Percentiles rank a stretch among this genome's conserved stretches.
Conservation (phyloP, 2,113 vertebrate genomes). For the Megaceryle maxima region DNA sequence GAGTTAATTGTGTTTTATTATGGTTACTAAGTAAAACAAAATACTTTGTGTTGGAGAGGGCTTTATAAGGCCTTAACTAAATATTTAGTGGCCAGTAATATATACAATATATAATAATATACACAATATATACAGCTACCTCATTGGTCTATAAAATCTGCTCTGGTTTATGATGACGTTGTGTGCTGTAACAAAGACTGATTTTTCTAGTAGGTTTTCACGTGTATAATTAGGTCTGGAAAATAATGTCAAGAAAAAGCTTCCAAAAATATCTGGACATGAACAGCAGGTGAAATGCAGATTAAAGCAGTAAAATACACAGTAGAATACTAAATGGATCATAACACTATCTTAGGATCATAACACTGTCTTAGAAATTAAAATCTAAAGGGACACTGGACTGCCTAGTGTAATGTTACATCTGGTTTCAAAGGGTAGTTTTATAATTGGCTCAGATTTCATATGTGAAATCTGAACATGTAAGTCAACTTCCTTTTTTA, state of each 20-base stretch:
- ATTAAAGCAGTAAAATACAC: slow-evolving; percentile 25
- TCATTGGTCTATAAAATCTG: background rate
- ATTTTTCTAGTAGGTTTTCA: background rate
- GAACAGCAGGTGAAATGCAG: slow-evolving; percentile 10
- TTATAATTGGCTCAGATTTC: background rate
- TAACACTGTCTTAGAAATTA: background rate
- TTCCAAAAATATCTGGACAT: slow-evolving; percentile 12
- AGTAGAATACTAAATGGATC: background rate
- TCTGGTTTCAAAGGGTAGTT: background rate
- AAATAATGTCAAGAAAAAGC: background rate
- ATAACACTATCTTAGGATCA: background rate
- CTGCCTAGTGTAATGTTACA: background rate
- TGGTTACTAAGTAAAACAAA: background rate
- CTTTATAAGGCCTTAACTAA: background rate
- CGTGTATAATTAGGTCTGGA: background rate
- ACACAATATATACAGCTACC: background rate
- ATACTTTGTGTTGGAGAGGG: background rate
- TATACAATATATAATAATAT: background rate
- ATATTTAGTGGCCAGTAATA: background rate
- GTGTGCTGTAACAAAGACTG: background rate
- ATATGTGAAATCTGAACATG: background rate
- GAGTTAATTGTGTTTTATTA: background rate
- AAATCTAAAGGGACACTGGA: background rate
- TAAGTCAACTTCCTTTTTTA: background rate
- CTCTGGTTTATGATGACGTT: background rate